These are phyloP conservation scores for Labeo rohita DNA, from an alignment of 2,113 vertebrate genomes.

Conservation along the genomic window DNA sequence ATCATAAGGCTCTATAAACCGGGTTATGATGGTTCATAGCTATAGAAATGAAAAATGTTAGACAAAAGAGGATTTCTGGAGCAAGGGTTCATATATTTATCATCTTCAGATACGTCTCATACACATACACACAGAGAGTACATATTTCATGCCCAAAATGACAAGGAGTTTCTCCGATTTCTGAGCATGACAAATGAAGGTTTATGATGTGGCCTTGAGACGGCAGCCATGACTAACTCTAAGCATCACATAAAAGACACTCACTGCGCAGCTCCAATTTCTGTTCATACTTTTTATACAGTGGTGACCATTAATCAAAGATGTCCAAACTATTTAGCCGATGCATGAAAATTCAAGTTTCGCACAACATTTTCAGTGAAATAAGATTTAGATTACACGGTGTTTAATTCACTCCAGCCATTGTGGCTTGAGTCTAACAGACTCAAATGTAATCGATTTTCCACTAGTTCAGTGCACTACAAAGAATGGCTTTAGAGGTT, in stretches of 20 bases:
- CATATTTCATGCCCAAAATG: conserved; percentile 11
- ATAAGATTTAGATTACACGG: background rate
- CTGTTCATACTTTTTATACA: background rate
- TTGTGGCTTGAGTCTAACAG: background rate
- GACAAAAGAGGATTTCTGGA: background rate
- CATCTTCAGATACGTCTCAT: background rate
- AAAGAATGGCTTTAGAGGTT: no score
- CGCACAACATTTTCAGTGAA: background rate
- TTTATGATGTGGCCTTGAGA: conserved; percentile 62
- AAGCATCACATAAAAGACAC: conserved; percentile 21
- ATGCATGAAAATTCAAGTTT: background rate
- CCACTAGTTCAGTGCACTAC: no score
- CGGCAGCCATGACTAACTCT: conserved; percentile 32
- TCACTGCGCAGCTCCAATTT: background rate
- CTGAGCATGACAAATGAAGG: conserved; percentile 57
- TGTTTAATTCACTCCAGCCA: background rate
- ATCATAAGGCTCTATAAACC: background rate
- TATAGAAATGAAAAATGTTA: background rate
- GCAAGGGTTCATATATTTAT: background rate
- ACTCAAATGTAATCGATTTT: background rate
- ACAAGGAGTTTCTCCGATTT: conserved; percentile 59
- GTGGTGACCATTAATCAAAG: conserved; percentile 11
- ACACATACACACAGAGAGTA: conserved; percentile 12
- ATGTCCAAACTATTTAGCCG: background rate
- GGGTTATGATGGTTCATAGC: background rate